Evolutionary conservation across 2,797 vertebrate genomes (phyloP), one percentile per base, ranked within the genome.

Genomic region (Micrastur ruficollis): DNA sequence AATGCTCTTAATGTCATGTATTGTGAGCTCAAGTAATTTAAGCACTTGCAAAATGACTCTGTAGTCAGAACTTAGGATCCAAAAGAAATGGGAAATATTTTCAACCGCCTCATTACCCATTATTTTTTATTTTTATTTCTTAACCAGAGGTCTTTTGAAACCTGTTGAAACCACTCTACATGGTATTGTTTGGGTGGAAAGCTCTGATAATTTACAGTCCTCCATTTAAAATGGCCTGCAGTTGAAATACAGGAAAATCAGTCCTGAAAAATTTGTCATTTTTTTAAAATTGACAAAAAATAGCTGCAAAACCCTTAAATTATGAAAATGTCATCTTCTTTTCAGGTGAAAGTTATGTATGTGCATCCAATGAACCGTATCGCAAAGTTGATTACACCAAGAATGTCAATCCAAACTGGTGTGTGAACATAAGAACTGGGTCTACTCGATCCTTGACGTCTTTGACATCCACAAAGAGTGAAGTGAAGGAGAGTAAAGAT

Each of bases 381-480:
- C 98, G 99, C 44, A 99, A 98, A 70, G 99, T 99, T 46, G 99
- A 99, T 97, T 99, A 99, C 98, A 98, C 98, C 94, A 99, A 99
- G 98, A 99, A 99, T 9, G 90, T 98, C 90, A 99, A 99, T 97
- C 99, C 99, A 2, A 99, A 99, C 98, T 99, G 99, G 99, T 99
- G 99, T 2, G 99, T 99, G 97, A 99, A 99, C 94, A 97, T 98
- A 95, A 99, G 98, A 97, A 97, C 98, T 4, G 98, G 98, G 21
- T 98, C 98, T 3, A 97, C 98, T 1, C 98, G 99, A 52, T 98
- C 99, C 27, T 97, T 99, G 63, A 98, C 99, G 0, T 98, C 99
- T 7, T 96, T 99, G 79, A 58, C 98, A 40, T 94, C 98, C 2
- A 84, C 98, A 14, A 99, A 98, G 96, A 98, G 97, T 2, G 99